Base-by-base conservation (phyloP, 2,888 invertebrate genomes). In the Thereva unica region DNA sequence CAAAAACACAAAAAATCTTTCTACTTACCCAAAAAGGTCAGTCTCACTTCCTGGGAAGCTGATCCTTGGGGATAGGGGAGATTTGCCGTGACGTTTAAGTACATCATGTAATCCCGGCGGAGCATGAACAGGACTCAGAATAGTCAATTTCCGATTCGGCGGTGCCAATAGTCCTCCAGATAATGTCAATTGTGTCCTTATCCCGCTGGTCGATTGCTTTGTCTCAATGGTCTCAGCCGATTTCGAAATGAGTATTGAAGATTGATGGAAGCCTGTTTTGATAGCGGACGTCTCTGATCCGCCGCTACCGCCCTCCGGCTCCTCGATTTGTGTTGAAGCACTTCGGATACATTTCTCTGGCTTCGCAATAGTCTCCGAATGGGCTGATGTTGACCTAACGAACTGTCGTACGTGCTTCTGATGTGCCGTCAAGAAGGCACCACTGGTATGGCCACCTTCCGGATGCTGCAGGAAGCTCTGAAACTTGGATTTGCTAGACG, bases 111-210 rank as follows among this genome's bases (percentile, higher is more conserved):
- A 82, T 73, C 91, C 91, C 1, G 85, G 83, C 70, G 85, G 84
- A 4, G 84, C 82, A 67, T 89, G 88, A 75, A 89, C 84, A 0
- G 92, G 93, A 72, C 92, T 92, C 67, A 93, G 82, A 67, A 93
- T 93, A 47, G 91, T 92, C 61, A 93, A 85, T 71, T 85, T 85
- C 9, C 89, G 79, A 73, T 78, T 81, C 5, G 81, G 81, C 23
- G 81, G 81, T 0, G 81, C 81, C 69, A 81, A 69, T 3, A 81
- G 72, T 4, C 80, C 80, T 5, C 80, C 81, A 8, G 80, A 80
- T 56, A 81, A 68, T 0, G 80, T 81, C 67, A 81, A 66, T 66
- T 81, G 81, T 0, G 80, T 79, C n/a, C 81, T 78, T 72, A 80
- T 80, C 38, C 77, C 77, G 3, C 76, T 72, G 0, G 53, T 59